These are phyloP conservation scores for Diadema setosum DNA, from an alignment of 35 echinoderm and acorn worm genomes.

Conservation along the genomic window DNA sequence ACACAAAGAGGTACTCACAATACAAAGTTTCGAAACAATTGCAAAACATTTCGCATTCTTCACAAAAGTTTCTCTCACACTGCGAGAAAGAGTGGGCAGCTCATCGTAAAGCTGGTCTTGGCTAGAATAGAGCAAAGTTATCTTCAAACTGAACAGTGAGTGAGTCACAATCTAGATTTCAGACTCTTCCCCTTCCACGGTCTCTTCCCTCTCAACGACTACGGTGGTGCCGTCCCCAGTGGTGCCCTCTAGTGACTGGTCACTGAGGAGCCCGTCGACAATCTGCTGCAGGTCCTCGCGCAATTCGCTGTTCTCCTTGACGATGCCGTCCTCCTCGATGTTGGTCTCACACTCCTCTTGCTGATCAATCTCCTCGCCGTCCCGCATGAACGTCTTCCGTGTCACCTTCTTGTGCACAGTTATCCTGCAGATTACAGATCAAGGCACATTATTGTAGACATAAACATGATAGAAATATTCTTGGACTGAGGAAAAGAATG, in stretches of 20 bases:
- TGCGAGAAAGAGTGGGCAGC: too few relatives aligned
- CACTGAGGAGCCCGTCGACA: conserved; percentile 76
- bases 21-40: too few relatives aligned
- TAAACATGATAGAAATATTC: too few relatives aligned
- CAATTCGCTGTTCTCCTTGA: conserved; percentile 72
- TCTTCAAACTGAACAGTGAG: too few relatives aligned
- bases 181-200: neutral
- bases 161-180: conserved; percentile 3
- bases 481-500: too few relatives aligned
- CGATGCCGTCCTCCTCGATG: conserved; percentile 84
- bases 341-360: conserved; percentile 79
- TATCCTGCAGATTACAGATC: conserved; percentile 33
- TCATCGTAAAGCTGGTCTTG: too few relatives aligned
- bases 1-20: too few relatives aligned
- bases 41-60: too few relatives aligned
- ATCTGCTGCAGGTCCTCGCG: conserved; percentile 92
- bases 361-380: conserved; percentile 83
- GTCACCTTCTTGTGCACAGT: conserved; percentile 92
- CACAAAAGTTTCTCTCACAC: too few relatives aligned
- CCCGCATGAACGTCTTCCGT: conserved; percentile 73
- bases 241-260: conserved; percentile 35
- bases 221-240: neutral
- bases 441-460: too few relatives aligned
- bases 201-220: neutral
- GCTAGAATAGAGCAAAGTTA: too few relatives aligned